Evolutionary conservation across 2,797 vertebrate species (phyloP).

Genomic region (Muscicapa striata): DNA sequence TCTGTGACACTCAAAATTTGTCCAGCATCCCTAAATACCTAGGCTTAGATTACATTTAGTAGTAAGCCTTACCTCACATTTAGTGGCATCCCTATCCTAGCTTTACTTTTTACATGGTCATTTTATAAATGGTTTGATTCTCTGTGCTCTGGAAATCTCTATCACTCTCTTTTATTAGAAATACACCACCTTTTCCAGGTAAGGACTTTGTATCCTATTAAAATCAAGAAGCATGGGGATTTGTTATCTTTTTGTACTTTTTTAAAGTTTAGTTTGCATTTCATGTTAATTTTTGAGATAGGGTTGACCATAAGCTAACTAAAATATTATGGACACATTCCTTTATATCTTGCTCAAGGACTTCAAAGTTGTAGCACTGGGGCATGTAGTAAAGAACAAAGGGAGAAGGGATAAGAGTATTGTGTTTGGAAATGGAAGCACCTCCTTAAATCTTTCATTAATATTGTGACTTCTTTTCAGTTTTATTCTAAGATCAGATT

Average conservation of each 20-base stretch:
- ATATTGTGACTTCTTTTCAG: neutral
- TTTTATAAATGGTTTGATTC: neutral
- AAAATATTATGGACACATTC: neutral
- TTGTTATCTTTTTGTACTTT: neutral
- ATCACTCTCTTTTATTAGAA: neutral
- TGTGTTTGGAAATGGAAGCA: neutral
- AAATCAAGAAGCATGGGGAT: neutral
- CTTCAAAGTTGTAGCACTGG: neutral
- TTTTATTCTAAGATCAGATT: neutral
- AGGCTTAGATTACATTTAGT: neutral
- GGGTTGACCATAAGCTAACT: neutral
- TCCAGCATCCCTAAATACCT: too few species aligned
- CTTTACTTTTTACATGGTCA: neutral
- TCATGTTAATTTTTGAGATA: neutral
- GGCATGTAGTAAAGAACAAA: neutral
- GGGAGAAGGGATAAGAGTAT: neutral
- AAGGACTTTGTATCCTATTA: neutral
- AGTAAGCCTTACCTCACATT: neutral
- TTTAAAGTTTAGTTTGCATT: neutral
- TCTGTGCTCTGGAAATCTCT: neutral
- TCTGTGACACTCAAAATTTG: neutral
- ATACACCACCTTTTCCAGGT: neutral
- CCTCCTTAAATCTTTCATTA: neutral
- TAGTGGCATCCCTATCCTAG: neutral
- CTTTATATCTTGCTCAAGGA: neutral